Evolutionary conservation across 1,140 invertebrate species (phyloP).

Genomic region (Pseudomyrmex sp.): DNA sequence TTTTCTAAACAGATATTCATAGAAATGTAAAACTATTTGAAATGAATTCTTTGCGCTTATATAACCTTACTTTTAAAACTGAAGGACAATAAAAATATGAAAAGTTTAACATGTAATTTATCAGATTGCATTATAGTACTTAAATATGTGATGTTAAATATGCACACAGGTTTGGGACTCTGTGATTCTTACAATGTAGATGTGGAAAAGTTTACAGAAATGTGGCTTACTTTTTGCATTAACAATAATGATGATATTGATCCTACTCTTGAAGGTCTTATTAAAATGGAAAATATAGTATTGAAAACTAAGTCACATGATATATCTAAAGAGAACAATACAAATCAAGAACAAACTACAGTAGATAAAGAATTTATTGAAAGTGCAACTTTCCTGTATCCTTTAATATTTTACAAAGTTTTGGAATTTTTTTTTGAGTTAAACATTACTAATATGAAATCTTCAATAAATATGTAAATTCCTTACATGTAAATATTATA

Average conservation of each 20-base stretch:
- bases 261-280: conserved; percentile 77
- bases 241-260: conserved; percentile 73
- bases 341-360: conserved; percentile 4
- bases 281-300: conserved; percentile 74
- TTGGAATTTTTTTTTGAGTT: neutral
- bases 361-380: neutral
- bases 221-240: conserved; percentile 81
- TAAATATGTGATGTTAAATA: too few relatives aligned
- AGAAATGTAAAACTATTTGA: neutral
- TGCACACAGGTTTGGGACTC: conserved; percentile 79
- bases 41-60: neutral
- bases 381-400: conserved; percentile 66
- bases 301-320: conserved; percentile 50
- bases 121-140: too few relatives aligned
- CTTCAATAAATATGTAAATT: conserved; percentile 37
- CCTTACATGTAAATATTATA: conserved; percentile 10
- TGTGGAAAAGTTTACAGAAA: conserved; percentile 81
- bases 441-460: neutral
- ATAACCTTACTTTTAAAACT: conserved; percentile 39
- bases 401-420: conserved; percentile 63
- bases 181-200: conserved; percentile 77
- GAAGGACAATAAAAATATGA: neutral
- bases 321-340: neutral
- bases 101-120: too few relatives aligned
- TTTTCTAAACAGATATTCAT: neutral